phyloP scores from a whole-genome alignment of 2,797 vertebrate genomes.

The Acipenser oxyrinchus region DNA sequence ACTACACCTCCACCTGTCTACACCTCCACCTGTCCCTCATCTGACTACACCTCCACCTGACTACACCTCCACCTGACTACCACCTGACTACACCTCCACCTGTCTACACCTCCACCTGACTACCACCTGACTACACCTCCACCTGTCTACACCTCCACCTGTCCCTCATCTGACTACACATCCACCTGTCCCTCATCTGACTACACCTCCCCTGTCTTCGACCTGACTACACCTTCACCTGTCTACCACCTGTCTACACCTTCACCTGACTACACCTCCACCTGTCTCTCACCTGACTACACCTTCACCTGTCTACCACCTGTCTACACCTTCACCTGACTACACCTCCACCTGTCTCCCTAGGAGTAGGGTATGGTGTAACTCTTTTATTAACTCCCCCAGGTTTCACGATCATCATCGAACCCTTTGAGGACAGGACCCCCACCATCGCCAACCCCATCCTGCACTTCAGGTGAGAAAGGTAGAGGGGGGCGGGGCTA shows the following conservation, averaged over 20 bases:
- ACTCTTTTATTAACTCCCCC: not conserved
- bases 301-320: not conserved
- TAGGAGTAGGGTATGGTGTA: no score
- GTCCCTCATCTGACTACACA: not conserved
- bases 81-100: no score
- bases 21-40: not conserved
- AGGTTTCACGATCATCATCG: slow-evolving; percentile 90
- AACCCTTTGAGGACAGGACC: slow-evolving; percentile 85
- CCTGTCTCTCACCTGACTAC: not conserved
- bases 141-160: not conserved
- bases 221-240: no score
- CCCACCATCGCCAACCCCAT: slow-evolving; percentile 83
- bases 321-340: no score
- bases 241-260: no score
- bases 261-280: not conserved
- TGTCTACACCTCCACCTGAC: no score
- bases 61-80: no score
- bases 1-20: not conserved
- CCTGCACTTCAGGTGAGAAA: slow-evolving; percentile 80
- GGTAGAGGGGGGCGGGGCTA: no score
- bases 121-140: no score
- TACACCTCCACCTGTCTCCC: no score
- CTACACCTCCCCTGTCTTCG: no score
- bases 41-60: not conserved
- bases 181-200: no score